Conservation (phyloP, 2,888 invertebrate species). For the Ophraella communa region DNA sequence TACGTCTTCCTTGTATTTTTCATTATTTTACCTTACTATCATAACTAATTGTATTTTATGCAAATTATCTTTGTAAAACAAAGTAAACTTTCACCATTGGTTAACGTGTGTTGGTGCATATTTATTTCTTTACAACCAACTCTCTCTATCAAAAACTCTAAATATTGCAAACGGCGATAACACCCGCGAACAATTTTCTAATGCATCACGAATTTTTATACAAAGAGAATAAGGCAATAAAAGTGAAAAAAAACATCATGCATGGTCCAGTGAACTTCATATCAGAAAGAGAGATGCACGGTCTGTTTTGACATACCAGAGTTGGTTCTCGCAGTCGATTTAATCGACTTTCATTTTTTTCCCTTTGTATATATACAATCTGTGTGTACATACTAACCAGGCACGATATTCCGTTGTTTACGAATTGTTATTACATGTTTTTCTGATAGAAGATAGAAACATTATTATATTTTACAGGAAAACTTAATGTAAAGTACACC, state of each 20-base stretch:
- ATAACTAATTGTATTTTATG: no score
- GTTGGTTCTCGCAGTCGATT: conserved; percentile 45
- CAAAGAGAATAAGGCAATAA: conserved; percentile 1
- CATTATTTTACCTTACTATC: no score
- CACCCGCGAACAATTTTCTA: neutral
- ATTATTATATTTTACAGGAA: conserved; percentile 18
- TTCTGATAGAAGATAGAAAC: conserved; percentile 12
- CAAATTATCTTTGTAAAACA: no score
- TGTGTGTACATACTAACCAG: conserved; percentile 28
- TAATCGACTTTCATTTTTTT: conserved; percentile 44
- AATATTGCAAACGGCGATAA: no score
- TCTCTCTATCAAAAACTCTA: no score
- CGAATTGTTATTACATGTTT: conserved; percentile 26
- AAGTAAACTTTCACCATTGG: no score
- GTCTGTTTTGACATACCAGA: conserved; percentile 47
- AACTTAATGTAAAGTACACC: no score
- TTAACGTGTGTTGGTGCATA: no score
- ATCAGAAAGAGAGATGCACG: conserved; percentile 44
- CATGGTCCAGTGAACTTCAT: conserved; percentile 34
- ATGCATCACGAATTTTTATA: neutral
- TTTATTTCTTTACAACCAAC: no score
- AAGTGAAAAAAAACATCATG: conserved; percentile 21
- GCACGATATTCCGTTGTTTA: conserved; percentile 30
- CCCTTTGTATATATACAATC: conserved; percentile 18
- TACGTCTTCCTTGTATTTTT: no score